A percentile compares a stretch with the other conserved stretches of the same genome.
Conservation (phyloP, 2,888 invertebrate genomes). For the Anodontia alba region DNA sequence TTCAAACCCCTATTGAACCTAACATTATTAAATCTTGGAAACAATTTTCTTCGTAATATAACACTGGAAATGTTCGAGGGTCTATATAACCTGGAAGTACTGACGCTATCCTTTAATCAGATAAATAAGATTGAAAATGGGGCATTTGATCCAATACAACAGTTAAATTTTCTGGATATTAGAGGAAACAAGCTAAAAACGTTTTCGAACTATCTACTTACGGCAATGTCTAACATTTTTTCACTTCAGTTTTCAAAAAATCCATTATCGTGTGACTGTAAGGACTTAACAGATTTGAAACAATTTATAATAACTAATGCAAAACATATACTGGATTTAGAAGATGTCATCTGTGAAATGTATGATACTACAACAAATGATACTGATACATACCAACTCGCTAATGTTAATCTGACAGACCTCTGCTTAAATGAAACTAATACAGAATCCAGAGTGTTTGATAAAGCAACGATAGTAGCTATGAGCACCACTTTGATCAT, state of each 20-base stretch:
- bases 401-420: constrained; percentile 14
- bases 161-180: constrained; percentile 49
- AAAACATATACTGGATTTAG: constrained; percentile 20
- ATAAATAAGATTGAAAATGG: constrained; percentile 45
- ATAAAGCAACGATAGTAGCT: constrained; percentile 8
- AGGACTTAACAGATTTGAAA: constrained; percentile 26
- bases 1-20: constrained; percentile 34
- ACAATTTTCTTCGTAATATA: constrained; percentile 46
- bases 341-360: constrained; percentile 8
- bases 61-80: constrained; percentile 58
- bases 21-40: constrained; percentile 26
- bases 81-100: constrained; percentile 48
- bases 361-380: neutral
- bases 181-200: constrained; percentile 55
- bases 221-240: constrained; percentile 31
- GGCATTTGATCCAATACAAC: constrained; percentile 54
- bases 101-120: constrained; percentile 62
- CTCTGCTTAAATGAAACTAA: constrained; percentile 31
- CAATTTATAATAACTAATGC: constrained; percentile 9
- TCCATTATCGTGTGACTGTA: constrained; percentile 62
- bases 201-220: constrained; percentile 48
- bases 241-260: constrained; percentile 60
- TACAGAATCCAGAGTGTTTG: neutral
- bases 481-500: constrained; percentile 30
- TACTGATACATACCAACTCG: neutral